Evolutionary conservation across 30 jellyfish, hydroid and myxozoan genomes (phyloP).

Genomic region (Hydractinia symbiolongicarpus): DNA sequence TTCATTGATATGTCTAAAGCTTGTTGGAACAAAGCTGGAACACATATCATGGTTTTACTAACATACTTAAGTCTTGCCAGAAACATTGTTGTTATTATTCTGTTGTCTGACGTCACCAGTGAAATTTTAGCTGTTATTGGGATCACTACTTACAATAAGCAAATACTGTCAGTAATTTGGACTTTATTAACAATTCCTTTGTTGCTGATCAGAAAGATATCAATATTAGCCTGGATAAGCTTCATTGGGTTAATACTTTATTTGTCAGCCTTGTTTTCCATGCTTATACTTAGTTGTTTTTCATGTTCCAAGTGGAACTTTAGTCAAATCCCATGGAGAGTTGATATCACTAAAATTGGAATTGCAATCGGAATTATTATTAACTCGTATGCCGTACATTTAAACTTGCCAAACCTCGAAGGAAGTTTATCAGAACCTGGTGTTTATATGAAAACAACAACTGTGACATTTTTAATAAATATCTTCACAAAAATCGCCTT

Average conservation of each 20-base stretch:
- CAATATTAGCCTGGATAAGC: conserved; percentile 68
- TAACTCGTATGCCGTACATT: conserved; percentile 60
- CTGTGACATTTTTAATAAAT: conserved; percentile 40
- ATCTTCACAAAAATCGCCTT: conserved; percentile 31
- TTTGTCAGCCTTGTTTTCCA: conserved; percentile 31
- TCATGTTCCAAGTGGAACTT: conserved; percentile 32
- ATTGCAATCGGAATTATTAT: conserved; percentile 65
- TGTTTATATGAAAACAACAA: conserved; percentile 11
- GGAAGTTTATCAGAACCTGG: conserved; percentile 70
- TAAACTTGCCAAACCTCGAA: conserved; percentile 70
- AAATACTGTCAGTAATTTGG: conserved; percentile 48
- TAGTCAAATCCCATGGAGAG: conserved; percentile 25
- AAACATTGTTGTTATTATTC: conserved; percentile 41
- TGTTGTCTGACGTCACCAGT: conserved; percentile 42
- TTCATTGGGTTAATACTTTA: conserved; percentile 58
- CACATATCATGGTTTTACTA: conserved; percentile 28
- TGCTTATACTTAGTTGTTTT: conserved; percentile 28
- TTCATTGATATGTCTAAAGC: conserved; percentile 45
- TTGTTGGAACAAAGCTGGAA: conserved; percentile 41
- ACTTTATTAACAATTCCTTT: conserved; percentile 52
- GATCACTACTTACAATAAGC: background rate
- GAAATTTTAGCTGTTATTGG: conserved; percentile 21
- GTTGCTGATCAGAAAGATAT: conserved; percentile 55
- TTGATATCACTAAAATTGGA: conserved; percentile 32
- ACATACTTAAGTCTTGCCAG: conserved; percentile 48